Evolutionary conservation across 2,113 vertebrate species (phyloP).

Genomic region (Sorex araneus): DNA sequence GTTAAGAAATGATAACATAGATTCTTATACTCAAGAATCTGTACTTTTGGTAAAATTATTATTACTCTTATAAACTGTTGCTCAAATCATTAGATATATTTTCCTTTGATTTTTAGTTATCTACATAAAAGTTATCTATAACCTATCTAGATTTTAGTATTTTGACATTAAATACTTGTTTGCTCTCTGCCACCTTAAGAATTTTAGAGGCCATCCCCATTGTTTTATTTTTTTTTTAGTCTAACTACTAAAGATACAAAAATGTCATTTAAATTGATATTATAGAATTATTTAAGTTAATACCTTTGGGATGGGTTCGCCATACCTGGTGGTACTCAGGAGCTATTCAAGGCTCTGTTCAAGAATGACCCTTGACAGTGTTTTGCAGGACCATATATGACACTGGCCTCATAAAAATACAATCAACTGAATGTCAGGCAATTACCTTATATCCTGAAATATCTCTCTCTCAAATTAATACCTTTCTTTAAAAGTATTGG

Average conservation of each 20-base stretch:
- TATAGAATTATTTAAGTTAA: neutral
- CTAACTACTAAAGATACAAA: neutral
- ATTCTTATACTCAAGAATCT: neutral
- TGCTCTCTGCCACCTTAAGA: neutral
- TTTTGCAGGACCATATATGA: too few relatives aligned
- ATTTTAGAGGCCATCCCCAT: neutral
- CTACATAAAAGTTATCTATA: neutral
- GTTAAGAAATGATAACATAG: neutral
- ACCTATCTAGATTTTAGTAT: neutral
- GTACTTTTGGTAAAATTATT: neutral
- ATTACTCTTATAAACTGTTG: neutral
- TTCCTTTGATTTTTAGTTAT: neutral
- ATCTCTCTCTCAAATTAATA: slow-evolving; percentile 1
- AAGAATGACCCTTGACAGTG: too few relatives aligned
- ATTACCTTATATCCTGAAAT: too few relatives aligned
- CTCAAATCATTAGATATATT: neutral
- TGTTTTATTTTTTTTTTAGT: neutral
- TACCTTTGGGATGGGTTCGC: too few relatives aligned
- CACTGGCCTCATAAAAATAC: too few relatives aligned
- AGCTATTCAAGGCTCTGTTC: too few relatives aligned
- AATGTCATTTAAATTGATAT: neutral
- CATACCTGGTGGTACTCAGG: too few relatives aligned
- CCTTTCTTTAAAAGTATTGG: neutral
- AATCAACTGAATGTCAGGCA: too few relatives aligned
- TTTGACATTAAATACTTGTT: neutral